phyloP scores from a whole-genome alignment of 1,140 invertebrate genomes.

The Halesus radiatus region DNA sequence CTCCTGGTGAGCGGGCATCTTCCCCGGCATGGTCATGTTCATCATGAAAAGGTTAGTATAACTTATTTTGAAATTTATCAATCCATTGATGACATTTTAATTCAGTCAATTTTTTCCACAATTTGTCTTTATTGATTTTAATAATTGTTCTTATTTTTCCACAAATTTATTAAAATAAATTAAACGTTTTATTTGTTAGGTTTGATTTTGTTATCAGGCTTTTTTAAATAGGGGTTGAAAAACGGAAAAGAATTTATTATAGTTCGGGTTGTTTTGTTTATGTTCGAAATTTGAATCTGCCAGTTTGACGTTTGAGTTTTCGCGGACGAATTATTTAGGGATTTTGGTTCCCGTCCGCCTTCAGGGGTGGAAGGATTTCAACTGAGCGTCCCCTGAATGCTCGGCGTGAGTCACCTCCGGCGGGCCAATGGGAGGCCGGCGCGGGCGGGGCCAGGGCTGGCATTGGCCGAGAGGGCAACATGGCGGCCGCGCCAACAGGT shows the following conservation, averaged over 20 bases:
- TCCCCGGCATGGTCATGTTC: slow-evolving; percentile 48
- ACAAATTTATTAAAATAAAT: neutral
- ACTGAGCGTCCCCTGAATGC: slow-evolving; percentile 24
- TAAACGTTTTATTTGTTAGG: too few species aligned
- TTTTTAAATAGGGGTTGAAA: too few species aligned
- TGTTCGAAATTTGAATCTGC: slow-evolving; percentile 18
- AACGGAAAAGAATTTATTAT: neutral
- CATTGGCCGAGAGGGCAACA: slow-evolving; percentile 49
- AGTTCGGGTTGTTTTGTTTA: neutral
- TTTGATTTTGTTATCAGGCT: too few species aligned
- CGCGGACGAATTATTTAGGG: neutral
- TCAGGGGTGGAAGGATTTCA: slow-evolving; percentile 24
- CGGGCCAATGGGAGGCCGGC: slow-evolving; percentile 43
- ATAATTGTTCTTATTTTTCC: neutral
- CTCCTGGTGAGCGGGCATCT: slow-evolving; percentile 70
- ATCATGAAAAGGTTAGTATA: slow-evolving; percentile 1
- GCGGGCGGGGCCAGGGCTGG: slow-evolving; percentile 32
- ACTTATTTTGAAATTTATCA: neutral
- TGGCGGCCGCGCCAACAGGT: slow-evolving; percentile 54
- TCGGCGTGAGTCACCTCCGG: neutral
- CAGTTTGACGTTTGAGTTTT: slow-evolving; percentile 23
- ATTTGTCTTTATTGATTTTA: neutral
- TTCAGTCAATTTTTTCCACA: neutral
- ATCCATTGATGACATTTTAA: neutral
- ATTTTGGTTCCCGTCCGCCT: slow-evolving; percentile 25